A percentile compares a stretch with the other conserved stretches of the same genome.
These are phyloP conservation scores for Corella eumyota DNA, from an alignment of 23 tunicate genomes.

Conservation along the genomic window DNA sequence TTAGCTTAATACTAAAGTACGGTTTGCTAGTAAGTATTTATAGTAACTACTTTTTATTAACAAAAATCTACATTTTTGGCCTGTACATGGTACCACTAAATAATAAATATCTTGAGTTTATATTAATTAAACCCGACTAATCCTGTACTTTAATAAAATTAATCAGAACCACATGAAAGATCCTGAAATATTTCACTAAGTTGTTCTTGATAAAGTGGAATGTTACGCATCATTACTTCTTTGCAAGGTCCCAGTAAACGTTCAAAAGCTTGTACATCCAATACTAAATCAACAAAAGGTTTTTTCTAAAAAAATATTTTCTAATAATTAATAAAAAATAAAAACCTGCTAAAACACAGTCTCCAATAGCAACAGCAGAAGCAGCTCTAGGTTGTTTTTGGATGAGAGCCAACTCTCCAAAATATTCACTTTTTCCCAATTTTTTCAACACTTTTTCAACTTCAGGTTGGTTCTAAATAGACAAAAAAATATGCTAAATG, in stretches of 20 bases:
- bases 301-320: background rate
- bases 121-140: too few relatives aligned
- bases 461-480: conserved; percentile 23
- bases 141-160: too few relatives aligned
- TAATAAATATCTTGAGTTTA: too few relatives aligned
- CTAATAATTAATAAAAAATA: background rate
- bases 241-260: conserved; percentile 96
- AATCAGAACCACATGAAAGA: too few relatives aligned
- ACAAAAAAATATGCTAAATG: background rate
- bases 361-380: conserved; percentile 70
- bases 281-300: conserved; percentile 27
- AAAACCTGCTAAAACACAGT: conserved; percentile 75
- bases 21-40: too few relatives aligned
- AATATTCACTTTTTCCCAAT: conserved; percentile 61
- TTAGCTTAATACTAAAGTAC: too few relatives aligned
- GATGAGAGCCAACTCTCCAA: conserved; percentile 92
- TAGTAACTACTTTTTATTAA: too few relatives aligned
- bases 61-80: too few relatives aligned
- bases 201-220: conserved; percentile 86
- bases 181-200: conserved; percentile 58
- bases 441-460: conserved; percentile 55
- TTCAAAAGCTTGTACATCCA: conserved; percentile 95
- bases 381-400: conserved; percentile 93
- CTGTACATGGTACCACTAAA: too few relatives aligned
- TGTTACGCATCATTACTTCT: conserved; percentile 88